Conservation (phyloP, 2,888 invertebrate genomes). For the Ichneumoninae sp. region DNA sequence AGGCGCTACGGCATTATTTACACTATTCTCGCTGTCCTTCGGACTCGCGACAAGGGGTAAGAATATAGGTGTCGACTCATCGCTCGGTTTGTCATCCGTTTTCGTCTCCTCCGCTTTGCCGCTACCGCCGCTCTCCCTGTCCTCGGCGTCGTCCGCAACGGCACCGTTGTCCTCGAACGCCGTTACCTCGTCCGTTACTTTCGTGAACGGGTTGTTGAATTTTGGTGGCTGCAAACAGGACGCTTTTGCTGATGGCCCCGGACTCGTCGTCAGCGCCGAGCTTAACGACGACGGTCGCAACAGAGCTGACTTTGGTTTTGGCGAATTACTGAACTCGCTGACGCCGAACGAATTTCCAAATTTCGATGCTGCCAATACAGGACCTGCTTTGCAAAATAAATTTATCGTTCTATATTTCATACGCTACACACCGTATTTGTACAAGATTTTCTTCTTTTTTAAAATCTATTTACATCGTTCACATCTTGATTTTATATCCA, state of each 20-base stretch:
- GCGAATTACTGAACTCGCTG: constrained; percentile 72
- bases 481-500: no score
- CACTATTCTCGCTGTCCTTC: constrained; percentile 79
- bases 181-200: constrained; percentile 68
- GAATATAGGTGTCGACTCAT: constrained; percentile 76
- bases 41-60: constrained; percentile 77
- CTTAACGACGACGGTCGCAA: constrained; percentile 80
- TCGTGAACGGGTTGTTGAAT: constrained; percentile 79
- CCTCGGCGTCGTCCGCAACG: constrained; percentile 59
- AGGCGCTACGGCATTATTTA: constrained; percentile 77
- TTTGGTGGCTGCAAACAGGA: constrained; percentile 77
- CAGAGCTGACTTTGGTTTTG: constrained; percentile 75
- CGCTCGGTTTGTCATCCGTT: constrained; percentile 69
- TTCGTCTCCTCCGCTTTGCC: constrained; percentile 69
- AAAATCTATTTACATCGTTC: no score
- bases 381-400: constrained; percentile 67
- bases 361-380: constrained; percentile 75
- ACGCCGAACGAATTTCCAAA: constrained; percentile 76
- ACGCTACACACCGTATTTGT: background rate
- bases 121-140: constrained; percentile 42
- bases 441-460: no score
- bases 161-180: constrained; percentile 62
- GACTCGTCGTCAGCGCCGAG: constrained; percentile 56
- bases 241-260: constrained; percentile 70
- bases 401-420: background rate